A percentile compares a stretch with the other conserved stretches of the same genome.
phyloP scores from a whole-genome alignment of 53 echinoderm and acorn worm genomes.

The Antedon mediterranea region DNA sequence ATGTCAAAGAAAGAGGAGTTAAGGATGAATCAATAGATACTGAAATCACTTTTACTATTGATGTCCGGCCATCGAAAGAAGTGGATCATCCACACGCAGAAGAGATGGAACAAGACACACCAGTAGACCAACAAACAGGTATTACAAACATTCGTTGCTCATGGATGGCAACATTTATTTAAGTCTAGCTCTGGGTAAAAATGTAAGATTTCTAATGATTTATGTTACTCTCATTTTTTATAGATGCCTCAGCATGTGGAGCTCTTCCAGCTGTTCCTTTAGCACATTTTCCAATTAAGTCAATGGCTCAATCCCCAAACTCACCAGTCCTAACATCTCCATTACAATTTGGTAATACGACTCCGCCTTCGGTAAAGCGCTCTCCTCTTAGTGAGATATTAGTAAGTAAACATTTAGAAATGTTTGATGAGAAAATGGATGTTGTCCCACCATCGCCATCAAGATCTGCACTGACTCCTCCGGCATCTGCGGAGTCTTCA shows the following conservation, averaged over 20 bases:
- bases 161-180: too few relatives aligned
- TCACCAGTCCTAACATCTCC: background rate
- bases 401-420: background rate
- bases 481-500: background rate
- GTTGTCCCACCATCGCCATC: background rate
- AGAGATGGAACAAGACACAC: conserved; percentile 4
- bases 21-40: conserved; percentile 7
- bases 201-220: too few relatives aligned
- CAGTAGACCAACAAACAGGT: background rate
- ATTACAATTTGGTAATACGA: background rate
- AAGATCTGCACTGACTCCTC: background rate
- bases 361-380: background rate
- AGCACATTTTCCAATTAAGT: background rate
- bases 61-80: conserved; percentile 4
- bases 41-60: conserved; percentile 60
- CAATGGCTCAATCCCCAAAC: background rate
- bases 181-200: too few relatives aligned
- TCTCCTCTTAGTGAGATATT: background rate
- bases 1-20: background rate
- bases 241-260: background rate
- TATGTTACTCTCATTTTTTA: background rate
- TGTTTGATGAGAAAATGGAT: background rate
- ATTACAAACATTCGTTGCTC: too few relatives aligned
- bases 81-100: background rate
- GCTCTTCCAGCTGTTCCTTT: too few relatives aligned